A percentile compares a stretch with the other conserved stretches of the same genome.
Evolutionary conservation across 2,113 vertebrate genomes (phyloP).

Genomic region (Pyrgilauda ruficollis): DNA sequence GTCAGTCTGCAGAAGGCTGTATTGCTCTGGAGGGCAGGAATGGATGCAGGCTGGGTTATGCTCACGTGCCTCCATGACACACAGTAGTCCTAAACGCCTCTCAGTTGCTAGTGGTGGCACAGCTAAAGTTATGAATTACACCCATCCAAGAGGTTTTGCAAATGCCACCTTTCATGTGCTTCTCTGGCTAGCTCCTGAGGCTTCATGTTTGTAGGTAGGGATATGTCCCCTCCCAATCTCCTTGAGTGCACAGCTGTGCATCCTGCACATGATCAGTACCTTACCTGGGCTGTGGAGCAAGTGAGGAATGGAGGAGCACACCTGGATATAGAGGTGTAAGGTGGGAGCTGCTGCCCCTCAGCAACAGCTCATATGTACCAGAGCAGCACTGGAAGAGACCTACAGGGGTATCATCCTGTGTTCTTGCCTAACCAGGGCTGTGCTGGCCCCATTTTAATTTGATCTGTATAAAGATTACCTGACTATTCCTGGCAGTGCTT

Average conservation of each 20-base stretch:
- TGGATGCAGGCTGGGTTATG: not conserved
- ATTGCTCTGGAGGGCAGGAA: not conserved
- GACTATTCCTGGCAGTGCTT: not conserved
- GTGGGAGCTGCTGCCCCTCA: not conserved
- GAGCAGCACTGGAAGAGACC: not conserved
- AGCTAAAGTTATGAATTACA: not conserved
- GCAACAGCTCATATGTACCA: not conserved
- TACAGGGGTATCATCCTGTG: not conserved
- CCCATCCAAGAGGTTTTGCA: not conserved
- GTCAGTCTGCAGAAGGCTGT: fast-evolving
- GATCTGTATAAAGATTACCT: not conserved
- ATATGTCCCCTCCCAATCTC: fast-evolving
- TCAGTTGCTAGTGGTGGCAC: not conserved
- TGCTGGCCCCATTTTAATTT: not conserved
- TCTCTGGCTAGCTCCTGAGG: not conserved
- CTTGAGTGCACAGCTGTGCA: not conserved
- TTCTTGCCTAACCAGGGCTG: fast-evolving
- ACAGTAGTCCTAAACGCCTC: not conserved
- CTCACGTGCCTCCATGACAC: not conserved
- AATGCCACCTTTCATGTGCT: fast-evolving
- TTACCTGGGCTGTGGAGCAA: not conserved
- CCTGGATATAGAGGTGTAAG: not conserved
- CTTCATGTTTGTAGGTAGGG: not conserved
- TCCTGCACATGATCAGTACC: fast-evolving
- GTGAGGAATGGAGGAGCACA: not conserved